Conservation (phyloP, 1,140 invertebrate species). For the Ctenoplectra terminalis region DNA sequence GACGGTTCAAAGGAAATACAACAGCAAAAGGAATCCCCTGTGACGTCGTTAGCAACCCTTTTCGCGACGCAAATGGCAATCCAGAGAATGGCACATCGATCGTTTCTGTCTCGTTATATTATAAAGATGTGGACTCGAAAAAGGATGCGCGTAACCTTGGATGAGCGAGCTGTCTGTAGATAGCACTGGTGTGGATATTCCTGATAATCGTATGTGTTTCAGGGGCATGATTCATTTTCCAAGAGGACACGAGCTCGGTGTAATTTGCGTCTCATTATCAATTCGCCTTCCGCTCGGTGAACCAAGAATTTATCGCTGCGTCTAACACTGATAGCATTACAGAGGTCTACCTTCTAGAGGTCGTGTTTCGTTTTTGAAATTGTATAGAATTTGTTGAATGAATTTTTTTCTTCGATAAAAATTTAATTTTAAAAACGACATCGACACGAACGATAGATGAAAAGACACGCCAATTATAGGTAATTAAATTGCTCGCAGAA, state of each 20-base stretch:
- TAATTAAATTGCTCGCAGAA: not conserved
- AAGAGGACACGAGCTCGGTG: not conserved
- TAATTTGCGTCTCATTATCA: constrained; percentile 29
- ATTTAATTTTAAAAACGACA: not conserved
- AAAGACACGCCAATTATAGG: not conserved
- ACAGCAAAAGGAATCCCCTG: not conserved
- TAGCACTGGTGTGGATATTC: constrained; percentile 10
- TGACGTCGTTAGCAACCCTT: not conserved
- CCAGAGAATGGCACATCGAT: constrained; percentile 36
- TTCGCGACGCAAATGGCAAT: not conserved
- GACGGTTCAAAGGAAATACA: not conserved
- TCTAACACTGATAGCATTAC: no score
- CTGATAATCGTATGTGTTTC: not conserved
- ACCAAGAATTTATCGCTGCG: no score
- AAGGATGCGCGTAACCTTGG: constrained; percentile 32
- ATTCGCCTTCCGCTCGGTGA: not conserved
- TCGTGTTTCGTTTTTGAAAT: no score
- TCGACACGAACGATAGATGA: no score
- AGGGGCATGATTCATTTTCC: constrained; percentile 27
- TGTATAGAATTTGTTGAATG: no score
- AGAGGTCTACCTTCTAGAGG: no score
- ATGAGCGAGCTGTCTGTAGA: not conserved
- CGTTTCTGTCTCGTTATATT: no score
- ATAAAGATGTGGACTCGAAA: not conserved
- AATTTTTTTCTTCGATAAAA: no score